Conservation (phyloP, 1,140 invertebrate species). For the Calephelis virginiensis region DNA sequence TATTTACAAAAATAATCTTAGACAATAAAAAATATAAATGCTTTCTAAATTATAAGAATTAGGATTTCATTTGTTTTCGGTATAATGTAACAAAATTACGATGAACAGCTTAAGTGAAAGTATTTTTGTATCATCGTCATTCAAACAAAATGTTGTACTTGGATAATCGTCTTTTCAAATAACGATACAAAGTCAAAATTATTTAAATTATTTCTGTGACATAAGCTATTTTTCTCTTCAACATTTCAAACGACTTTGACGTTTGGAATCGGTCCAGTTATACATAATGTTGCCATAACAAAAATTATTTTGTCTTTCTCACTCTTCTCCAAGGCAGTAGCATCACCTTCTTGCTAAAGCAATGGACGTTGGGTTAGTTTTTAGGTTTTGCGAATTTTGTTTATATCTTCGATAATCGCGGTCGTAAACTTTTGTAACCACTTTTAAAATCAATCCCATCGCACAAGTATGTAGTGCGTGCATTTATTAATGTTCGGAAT, state of each 20-base stretch:
- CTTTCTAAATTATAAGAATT: neutral
- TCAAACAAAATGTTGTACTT: neutral
- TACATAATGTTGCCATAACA: constrained; percentile 56
- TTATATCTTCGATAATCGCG: constrained; percentile 72
- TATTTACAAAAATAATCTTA: neutral
- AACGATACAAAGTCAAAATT: constrained; percentile 16
- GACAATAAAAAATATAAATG: neutral
- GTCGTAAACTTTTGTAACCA: constrained; percentile 72
- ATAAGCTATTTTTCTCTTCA: constrained; percentile 20
- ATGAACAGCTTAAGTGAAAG: constrained; percentile 2
- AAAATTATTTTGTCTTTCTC: constrained; percentile 70
- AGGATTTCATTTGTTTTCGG: constrained; percentile 14
- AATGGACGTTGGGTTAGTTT: constrained; percentile 70
- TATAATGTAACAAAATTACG: constrained; percentile 34
- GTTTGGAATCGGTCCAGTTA: constrained; percentile 28
- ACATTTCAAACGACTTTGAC: neutral
- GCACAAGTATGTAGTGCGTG: constrained; percentile 62
- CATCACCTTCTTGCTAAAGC: constrained; percentile 58
- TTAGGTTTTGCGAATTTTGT: constrained; percentile 66
- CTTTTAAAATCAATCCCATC: constrained; percentile 61
- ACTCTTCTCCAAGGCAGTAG: constrained; percentile 66
- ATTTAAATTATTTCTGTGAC: neutral
- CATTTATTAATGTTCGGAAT: constrained; percentile 47
- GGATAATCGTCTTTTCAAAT: constrained; percentile 4
- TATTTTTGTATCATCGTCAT: constrained; percentile 9